Evolutionary conservation across 1,140 invertebrate species (phyloP).

Genomic region (Pomacea maculata): DNA sequence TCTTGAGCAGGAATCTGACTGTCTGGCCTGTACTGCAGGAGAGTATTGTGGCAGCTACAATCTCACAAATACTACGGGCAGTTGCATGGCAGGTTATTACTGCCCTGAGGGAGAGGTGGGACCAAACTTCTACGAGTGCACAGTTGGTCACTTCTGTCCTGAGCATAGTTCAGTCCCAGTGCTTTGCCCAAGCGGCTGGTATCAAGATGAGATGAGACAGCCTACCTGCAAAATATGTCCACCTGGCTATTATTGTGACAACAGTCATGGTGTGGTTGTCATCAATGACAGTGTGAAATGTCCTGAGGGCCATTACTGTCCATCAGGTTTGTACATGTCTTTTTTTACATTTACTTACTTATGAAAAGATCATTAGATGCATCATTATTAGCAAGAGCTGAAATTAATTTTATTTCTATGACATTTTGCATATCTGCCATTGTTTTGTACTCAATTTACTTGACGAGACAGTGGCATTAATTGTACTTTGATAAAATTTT

Average conservation of each 20-base stretch:
- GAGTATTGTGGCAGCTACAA: slow-evolving; percentile 59
- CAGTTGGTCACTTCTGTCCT: slow-evolving; percentile 56
- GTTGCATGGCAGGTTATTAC: slow-evolving; percentile 58
- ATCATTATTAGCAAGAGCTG: background rate
- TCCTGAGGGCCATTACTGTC: slow-evolving; percentile 59
- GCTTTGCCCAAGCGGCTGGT: slow-evolving; percentile 59
- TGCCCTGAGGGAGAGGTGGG: slow-evolving; percentile 53
- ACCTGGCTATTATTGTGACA: slow-evolving; percentile 61
- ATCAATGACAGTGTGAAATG: slow-evolving; percentile 57
- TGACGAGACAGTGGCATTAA: background rate
- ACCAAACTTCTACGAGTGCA: slow-evolving; percentile 41
- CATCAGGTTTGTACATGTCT: slow-evolving; percentile 41
- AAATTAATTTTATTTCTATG: too few species aligned
- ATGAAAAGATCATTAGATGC: background rate
- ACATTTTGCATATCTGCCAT: too few species aligned
- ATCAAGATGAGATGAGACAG: slow-evolving; percentile 52
- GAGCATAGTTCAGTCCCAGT: slow-evolving; percentile 43
- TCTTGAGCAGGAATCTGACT: slow-evolving; percentile 36
- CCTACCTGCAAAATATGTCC: slow-evolving; percentile 55
- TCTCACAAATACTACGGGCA: slow-evolving; percentile 54
- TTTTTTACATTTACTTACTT: background rate
- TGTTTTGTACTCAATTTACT: too few species aligned
- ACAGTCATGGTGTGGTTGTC: slow-evolving; percentile 54
- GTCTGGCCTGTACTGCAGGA: slow-evolving; percentile 52
- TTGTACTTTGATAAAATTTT: background rate